Evolutionary conservation across 2,797 vertebrate species (phyloP).

Genomic region (Glossophaga mutica): DNA sequence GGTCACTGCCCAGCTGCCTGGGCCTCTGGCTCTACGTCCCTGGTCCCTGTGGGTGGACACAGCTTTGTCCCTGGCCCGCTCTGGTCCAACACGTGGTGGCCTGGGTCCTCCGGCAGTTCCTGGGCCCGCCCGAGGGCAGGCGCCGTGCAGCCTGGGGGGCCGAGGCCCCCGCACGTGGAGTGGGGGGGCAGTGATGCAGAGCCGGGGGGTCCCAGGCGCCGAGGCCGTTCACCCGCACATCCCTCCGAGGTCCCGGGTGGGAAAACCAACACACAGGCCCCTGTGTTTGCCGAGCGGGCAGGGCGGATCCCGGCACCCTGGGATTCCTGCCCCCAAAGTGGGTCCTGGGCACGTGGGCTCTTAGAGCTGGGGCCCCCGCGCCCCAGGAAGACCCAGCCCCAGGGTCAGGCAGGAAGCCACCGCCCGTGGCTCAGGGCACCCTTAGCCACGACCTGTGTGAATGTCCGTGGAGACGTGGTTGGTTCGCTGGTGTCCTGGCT

Average conservation of each 20-base stretch:
- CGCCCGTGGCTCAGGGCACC: fast-evolving
- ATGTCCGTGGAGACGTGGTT: fast-evolving
- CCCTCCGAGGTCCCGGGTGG: neutral
- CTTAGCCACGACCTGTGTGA: neutral
- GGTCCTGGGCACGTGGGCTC: no score
- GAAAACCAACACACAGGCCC: fast-evolving
- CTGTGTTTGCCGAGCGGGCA: neutral
- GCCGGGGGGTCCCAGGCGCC: no score
- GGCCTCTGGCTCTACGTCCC: no score
- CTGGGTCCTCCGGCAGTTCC: neutral
- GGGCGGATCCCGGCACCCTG: neutral
- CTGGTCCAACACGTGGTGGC: neutral
- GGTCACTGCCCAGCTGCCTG: neutral
- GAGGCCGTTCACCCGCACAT: fast-evolving
- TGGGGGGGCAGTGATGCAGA: neutral
- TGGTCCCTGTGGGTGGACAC: neutral
- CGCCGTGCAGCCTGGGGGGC: neutral
- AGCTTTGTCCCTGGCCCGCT: fast-evolving
- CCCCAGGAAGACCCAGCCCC: no score
- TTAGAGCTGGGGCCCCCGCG: neutral
- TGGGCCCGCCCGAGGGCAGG: neutral
- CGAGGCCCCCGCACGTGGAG: neutral
- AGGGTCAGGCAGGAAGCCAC: neutral
- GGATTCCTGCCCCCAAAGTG: neutral
- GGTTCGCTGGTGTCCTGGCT: neutral